A percentile compares a stretch with the other conserved stretches of the same genome.
Conservation (phyloP, 2,797 vertebrate species). For the Meda fulgida region DNA sequence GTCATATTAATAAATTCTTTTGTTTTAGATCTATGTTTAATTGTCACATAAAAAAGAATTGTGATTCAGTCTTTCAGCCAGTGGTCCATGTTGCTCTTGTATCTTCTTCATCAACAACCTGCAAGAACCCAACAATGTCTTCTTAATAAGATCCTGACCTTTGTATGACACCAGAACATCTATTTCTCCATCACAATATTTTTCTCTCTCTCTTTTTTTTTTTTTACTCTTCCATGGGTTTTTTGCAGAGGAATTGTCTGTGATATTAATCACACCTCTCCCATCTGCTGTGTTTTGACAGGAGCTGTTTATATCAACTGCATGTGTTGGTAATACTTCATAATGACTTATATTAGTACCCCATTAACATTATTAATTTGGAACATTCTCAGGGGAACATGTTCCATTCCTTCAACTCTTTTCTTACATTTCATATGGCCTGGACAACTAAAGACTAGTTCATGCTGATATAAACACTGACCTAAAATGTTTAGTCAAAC, state of each 20-base stretch:
- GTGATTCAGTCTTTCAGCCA: background rate
- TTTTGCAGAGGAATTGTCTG: background rate
- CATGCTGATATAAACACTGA: background rate
- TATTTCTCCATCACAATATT: background rate
- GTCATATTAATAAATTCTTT: background rate
- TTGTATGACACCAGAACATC: background rate
- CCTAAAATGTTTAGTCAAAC: background rate
- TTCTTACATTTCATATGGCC: conserved; percentile 22
- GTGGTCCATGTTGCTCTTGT: background rate
- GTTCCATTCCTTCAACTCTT: background rate
- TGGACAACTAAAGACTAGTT: background rate
- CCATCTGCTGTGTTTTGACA: conserved; percentile 22
- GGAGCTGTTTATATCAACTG: background rate
- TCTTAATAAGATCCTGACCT: conserved; percentile 15
- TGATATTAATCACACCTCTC: conserved; percentile 8
- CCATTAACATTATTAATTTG: background rate
- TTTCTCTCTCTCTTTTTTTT: background rate
- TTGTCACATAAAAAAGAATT: background rate
- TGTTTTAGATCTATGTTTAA: background rate
- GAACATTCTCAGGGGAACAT: background rate
- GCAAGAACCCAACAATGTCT: background rate
- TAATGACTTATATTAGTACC: background rate
- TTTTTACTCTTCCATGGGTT: background rate
- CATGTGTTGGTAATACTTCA: background rate
- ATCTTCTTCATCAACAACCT: background rate